Evolutionary conservation across 2,113 vertebrate genomes (phyloP).

Genomic region (Syrmaticus mikado): DNA sequence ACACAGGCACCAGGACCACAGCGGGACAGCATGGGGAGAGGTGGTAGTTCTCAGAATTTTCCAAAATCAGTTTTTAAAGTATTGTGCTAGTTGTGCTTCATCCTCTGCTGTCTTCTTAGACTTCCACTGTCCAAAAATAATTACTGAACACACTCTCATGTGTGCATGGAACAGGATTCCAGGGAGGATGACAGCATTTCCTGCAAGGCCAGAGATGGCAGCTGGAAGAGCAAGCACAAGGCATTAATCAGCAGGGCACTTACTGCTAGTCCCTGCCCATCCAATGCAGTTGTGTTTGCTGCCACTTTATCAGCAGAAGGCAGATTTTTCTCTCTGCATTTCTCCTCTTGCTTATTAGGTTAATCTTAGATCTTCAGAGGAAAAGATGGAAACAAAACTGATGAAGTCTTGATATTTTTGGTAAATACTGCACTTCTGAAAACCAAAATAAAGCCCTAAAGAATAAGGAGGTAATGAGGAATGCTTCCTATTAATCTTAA

Average conservation of each 20-base stretch:
- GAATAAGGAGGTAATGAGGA: accelerated
- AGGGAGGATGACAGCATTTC: neutral
- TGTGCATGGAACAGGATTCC: neutral
- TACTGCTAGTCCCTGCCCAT: too few species aligned
- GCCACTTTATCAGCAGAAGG: too few species aligned
- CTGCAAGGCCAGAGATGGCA: too few species aligned
- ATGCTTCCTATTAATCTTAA: neutral
- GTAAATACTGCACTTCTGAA: neutral
- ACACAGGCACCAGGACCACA: accelerated
- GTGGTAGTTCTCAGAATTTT: neutral
- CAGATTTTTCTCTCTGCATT: too few species aligned
- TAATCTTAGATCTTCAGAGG: too few species aligned
- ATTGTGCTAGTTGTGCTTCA: neutral
- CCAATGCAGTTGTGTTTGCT: too few species aligned
- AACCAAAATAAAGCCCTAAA: neutral
- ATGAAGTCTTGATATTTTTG: neutral
- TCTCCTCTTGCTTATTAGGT: too few species aligned
- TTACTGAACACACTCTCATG: neutral
- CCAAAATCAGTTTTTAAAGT: neutral
- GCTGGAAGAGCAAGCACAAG: too few species aligned
- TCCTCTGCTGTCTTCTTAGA: neutral
- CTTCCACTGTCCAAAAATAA: neutral
- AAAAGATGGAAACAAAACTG: too few species aligned
- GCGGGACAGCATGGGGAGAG: accelerated
- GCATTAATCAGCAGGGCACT: neutral